Base-by-base conservation (phyloP, 2,113 vertebrate species). In the Nothocercus nigrocapillus region DNA sequence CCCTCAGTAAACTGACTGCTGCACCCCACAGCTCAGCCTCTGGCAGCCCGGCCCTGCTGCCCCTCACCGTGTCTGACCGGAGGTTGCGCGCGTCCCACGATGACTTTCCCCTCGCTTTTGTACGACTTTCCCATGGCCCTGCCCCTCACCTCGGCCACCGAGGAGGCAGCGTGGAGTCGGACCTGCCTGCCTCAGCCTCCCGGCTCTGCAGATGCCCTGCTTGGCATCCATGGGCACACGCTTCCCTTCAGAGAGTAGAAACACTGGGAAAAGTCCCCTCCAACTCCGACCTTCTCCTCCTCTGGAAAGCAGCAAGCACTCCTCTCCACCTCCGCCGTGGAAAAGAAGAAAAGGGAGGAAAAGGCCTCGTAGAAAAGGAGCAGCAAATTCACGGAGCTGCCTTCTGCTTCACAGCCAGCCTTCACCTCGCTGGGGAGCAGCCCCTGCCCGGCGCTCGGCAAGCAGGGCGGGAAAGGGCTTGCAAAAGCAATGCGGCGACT, bases 371-470 rank as follows among this genome's bases (percentile, higher is more conserved):
- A 40, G 47, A 47, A 44, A 85, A 74, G 54, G 5, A 64, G 34
- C 53, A 53, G 61, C 44, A 74, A 8, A 70, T 70, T 69, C 67
- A 73, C 0, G 0, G 54, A 79, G 58, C 36, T 1, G 1, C 40
- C 32, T 83, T 89, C 53, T 53, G 16, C 58, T 87, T 81, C 86
- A 66, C 69, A 75, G 77, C 45, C 24, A 90, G 89, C 53, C 90
- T 64, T 45, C 56, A 56, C 9, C 34, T 64, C 44, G 25, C 17
- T 36, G 62, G 19, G 45, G 62, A 30, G 90, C 76, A 34, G 7
- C 18, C 69, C 1, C 72, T 76, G 8, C 42, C 47, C 70, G 58
- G 5, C 0, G 0, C 21, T 49, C 8, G 54, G 47, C n/a, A 92
- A 84, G n/a, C 56, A 82, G 63, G 56, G 49, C 22, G 82, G 67